Base-by-base conservation (phyloP, 2,113 vertebrate genomes). In the Poecilia latipinna region DNA sequence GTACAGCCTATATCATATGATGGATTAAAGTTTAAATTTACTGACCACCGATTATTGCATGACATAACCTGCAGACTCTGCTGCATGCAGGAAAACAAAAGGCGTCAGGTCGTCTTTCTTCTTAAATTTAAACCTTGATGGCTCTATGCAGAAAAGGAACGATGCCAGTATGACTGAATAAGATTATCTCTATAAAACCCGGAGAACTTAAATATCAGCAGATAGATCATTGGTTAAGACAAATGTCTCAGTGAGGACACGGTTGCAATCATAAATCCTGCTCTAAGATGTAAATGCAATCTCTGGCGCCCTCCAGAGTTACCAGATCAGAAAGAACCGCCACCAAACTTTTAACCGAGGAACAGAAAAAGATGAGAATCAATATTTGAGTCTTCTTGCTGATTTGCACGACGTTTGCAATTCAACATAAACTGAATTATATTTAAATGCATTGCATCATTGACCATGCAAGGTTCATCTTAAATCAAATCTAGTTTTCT, bases 281-380 rank as follows among this genome's bases (percentile, higher is more conserved):
- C 10, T 64, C 51, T 65, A 2, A 1, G 12, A 3, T 33, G 7
- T 5, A 24, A 77, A 1, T 51, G 19, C 65, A 74, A 87, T 75
- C 84, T 88, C 57, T 86, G 35, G 70, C 81, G 88, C 91, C 89
- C 90, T 86, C 92, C 91, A 89, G 90, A 86, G 90, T 73, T 2
- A 71, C 11, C 65, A 2, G 8, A 74, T 57, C 35, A 66, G n/a
- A 37, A 26, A 66, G 12, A 10, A 57, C 22, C 51, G 8, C 51
- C 17, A 8, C 24, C n/a, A 10, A 57, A 57, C 19, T 11, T 51
- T 48, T 24, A 19, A 8, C 48, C 2, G 48, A 57, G 8, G 22
- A n/a, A 24, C 2, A n/a, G 8, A 7, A 22, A 22, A 24, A n/a
- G 51, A 57, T 57, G 51, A n/a, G 51, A 57, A 57, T 54, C 48